These are phyloP conservation scores for Rhinopithecus roxellana DNA, from an alignment of 2,113 vertebrate genomes.

Conservation along the genomic window DNA sequence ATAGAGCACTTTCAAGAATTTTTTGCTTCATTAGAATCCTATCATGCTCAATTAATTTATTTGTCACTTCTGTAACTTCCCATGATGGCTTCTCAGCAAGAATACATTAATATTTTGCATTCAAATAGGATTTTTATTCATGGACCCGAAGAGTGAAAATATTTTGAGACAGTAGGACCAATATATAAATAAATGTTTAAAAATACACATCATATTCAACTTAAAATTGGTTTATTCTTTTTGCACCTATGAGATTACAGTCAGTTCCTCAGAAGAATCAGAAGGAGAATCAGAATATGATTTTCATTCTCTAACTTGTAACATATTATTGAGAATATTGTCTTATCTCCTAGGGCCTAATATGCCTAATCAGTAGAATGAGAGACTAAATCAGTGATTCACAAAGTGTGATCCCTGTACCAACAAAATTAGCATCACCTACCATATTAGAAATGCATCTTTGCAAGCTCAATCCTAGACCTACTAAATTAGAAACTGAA, in stretches of 20 bases:
- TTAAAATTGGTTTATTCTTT: slow-evolving; percentile 39
- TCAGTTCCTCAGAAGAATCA: background rate
- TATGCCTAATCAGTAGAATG: background rate
- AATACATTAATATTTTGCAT: slow-evolving; percentile 58
- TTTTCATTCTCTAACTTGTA: background rate
- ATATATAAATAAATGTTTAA: slow-evolving; percentile 55
- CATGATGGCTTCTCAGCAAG: slow-evolving; percentile 35
- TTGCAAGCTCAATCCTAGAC: background rate
- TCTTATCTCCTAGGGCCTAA: background rate
- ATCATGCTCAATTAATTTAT: slow-evolving; percentile 46
- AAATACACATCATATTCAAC: background rate
- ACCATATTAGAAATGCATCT: background rate
- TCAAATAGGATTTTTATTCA: slow-evolving; percentile 51
- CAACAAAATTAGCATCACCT: background rate
- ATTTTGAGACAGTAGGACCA: background rate
- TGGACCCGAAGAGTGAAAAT: slow-evolving; percentile 22
- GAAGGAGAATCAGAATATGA: background rate
- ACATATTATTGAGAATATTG: background rate
- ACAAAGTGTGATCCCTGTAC: background rate
- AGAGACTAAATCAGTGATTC: background rate
- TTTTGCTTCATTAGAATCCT: slow-evolving; percentile 38
- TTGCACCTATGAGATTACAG: background rate
- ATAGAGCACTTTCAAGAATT: background rate
- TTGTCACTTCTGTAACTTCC: slow-evolving; percentile 46
- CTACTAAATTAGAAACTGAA: background rate